Percentiles rank a stretch among this genome's conserved stretches.
Evolutionary conservation across 2,797 vertebrate species (phyloP).

Genomic region (Brotula barbata): DNA sequence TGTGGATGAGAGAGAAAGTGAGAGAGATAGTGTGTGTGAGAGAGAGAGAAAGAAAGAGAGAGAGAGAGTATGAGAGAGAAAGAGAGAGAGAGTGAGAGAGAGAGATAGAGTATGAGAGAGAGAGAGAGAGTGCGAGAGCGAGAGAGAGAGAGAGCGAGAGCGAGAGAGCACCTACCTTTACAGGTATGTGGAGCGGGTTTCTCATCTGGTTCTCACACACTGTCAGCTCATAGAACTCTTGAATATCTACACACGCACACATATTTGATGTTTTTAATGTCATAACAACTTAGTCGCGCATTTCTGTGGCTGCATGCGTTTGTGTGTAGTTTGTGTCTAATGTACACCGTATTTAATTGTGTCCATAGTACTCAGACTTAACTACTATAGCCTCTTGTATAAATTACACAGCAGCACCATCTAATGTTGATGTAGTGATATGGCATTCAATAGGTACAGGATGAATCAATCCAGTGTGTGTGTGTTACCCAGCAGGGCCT

Average conservation of each 20-base stretch:
- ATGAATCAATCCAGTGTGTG: not conserved
- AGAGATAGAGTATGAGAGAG: not conserved
- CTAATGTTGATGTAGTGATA: too few relatives aligned
- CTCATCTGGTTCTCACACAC: conserved; percentile 69
- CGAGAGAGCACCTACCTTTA: conserved; percentile 56
- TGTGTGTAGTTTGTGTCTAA: not conserved
- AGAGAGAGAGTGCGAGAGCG: conserved; percentile 16
- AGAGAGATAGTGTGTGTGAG: not conserved
- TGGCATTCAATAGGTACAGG: too few relatives aligned
- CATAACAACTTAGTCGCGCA: too few relatives aligned
- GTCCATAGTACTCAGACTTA: too few relatives aligned
- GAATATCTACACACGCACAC: conserved; percentile 69
- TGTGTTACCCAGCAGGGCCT: conserved; percentile 77
- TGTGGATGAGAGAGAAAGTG: conserved; percentile 35
- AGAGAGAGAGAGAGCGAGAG: conserved; percentile 14
- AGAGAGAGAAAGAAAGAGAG: conserved; percentile 10
- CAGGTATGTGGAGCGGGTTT: conserved; percentile 48
- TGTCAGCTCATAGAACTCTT: conserved; percentile 79
- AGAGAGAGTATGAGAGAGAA: conserved; percentile 19
- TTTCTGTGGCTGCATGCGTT: not conserved
- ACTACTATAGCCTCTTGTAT: too few relatives aligned
- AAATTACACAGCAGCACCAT: too few relatives aligned
- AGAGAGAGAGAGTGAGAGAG: conserved; percentile 11
- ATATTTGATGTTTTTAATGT: not conserved
- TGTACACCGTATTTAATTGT: too few relatives aligned